Evolutionary conservation across 2,888 invertebrate genomes (phyloP).

Genomic region (Parnassius orleans): DNA sequence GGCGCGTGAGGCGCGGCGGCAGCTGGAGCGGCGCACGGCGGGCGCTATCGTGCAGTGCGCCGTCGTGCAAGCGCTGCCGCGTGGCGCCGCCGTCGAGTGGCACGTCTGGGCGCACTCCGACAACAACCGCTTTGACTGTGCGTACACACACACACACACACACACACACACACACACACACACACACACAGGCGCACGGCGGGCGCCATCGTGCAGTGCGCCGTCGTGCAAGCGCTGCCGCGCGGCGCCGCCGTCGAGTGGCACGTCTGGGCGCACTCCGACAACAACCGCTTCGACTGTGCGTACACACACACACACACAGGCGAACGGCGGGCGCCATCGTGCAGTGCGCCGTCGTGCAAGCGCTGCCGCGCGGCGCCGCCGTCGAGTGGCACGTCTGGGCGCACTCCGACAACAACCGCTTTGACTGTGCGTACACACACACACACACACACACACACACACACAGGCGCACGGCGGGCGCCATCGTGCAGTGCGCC

Average conservation of each 20-base stretch:
- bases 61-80: conserved; percentile 90
- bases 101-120: conserved; percentile 95
- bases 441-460: neutral
- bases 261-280: conserved; percentile 95
- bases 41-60: conserved; percentile 94
- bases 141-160: conserved; percentile 13
- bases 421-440: conserved; percentile 87
- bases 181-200: conserved; percentile 82
- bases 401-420: conserved; percentile 93
- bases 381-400: conserved; percentile 96
- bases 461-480: conserved; percentile 66
- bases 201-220: conserved; percentile 93
- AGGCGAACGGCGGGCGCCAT: conserved; percentile 91
- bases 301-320: conserved; percentile 31
- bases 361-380: conserved; percentile 89
- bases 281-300: conserved; percentile 94
- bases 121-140: conserved; percentile 93
- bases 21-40: conserved; percentile 91
- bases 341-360: conserved; percentile 92
- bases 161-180: neutral
- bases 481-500: conserved; percentile 93
- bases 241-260: conserved; percentile 92
- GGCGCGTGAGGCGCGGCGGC: conserved; percentile 88
- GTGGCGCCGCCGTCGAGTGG: conserved; percentile 93
- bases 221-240: conserved; percentile 91